Percentiles rank a stretch among this genome's conserved stretches.
Evolutionary conservation across 2,113 vertebrate species (phyloP).

Genomic region (Phalacrocorax carbo): DNA sequence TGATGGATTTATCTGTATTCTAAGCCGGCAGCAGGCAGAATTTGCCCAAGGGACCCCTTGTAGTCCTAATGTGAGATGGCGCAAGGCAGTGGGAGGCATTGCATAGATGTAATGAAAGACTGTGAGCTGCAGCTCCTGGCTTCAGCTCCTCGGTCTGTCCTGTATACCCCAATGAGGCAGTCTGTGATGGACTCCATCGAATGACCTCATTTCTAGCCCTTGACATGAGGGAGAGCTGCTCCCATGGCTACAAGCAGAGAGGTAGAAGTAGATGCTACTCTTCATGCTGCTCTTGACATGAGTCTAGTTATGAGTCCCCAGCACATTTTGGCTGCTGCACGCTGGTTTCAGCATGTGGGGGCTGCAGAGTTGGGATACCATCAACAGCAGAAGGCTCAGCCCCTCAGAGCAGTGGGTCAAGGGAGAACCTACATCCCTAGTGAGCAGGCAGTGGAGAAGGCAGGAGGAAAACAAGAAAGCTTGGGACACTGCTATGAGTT

Average conservation of each 20-base stretch:
- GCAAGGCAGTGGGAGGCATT: background rate
- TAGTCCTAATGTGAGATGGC: background rate
- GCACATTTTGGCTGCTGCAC: background rate
- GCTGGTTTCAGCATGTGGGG: background rate
- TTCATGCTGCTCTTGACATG: fast-evolving
- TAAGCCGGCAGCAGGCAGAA: background rate
- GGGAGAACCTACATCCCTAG: background rate
- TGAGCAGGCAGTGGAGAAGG: background rate
- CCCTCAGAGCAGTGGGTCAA: background rate
- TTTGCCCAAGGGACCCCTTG: background rate
- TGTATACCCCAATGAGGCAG: fast-evolving
- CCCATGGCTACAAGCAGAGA: background rate
- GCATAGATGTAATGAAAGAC: fast-evolving
- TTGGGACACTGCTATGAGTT: background rate
- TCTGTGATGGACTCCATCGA: background rate
- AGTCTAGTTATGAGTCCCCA: background rate
- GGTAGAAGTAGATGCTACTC: background rate
- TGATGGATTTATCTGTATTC: constrained; percentile 7
- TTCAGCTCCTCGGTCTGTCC: background rate
- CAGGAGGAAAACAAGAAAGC: background rate
- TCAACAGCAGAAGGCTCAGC: background rate
- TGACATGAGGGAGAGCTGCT: background rate
- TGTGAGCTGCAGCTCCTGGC: background rate
- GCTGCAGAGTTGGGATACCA: background rate
- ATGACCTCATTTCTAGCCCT: background rate